Conservation (phyloP, 2,888 invertebrate genomes). For the Diarsia rubi region DNA sequence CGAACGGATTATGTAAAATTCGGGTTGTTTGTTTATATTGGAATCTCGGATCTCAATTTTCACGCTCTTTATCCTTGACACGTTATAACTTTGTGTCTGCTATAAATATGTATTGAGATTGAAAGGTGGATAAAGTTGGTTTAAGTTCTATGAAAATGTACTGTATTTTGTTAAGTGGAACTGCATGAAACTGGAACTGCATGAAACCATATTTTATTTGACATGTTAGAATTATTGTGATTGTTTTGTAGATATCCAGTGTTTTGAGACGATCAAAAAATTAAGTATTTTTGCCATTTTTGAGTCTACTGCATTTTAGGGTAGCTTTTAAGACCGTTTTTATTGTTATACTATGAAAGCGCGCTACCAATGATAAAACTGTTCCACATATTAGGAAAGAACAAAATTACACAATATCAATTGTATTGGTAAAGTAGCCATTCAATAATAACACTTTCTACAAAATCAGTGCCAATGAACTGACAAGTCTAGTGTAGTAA, state of each 20-base stretch:
- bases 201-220: not conserved
- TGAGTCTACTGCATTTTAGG: not conserved
- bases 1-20: constrained; percentile 59
- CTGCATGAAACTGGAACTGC: not conserved
- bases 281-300: not conserved
- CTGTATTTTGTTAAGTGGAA: not conserved
- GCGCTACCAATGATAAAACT: not conserved
- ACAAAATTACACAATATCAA: no score
- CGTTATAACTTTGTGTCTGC: constrained; percentile 10
- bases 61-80: constrained; percentile 35
- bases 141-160: constrained; percentile 20
- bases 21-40: constrained; percentile 49
- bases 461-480: not conserved
- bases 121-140: constrained; percentile 1
- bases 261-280: not conserved
- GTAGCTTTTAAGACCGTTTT: not conserved
- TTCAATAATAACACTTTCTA: not conserved
- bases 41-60: constrained; percentile 51
- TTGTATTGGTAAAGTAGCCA: not conserved
- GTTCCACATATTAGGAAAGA: not conserved
- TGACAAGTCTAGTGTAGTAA: not conserved
- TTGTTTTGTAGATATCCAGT: constrained; percentile 3
- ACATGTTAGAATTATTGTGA: not conserved
- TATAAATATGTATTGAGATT: constrained; percentile 48
- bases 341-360: not conserved